A percentile compares a stretch with the other conserved stretches of the same genome.
phyloP scores from a whole-genome alignment of 2,797 vertebrate genomes.

The Esox lucius region DNA sequence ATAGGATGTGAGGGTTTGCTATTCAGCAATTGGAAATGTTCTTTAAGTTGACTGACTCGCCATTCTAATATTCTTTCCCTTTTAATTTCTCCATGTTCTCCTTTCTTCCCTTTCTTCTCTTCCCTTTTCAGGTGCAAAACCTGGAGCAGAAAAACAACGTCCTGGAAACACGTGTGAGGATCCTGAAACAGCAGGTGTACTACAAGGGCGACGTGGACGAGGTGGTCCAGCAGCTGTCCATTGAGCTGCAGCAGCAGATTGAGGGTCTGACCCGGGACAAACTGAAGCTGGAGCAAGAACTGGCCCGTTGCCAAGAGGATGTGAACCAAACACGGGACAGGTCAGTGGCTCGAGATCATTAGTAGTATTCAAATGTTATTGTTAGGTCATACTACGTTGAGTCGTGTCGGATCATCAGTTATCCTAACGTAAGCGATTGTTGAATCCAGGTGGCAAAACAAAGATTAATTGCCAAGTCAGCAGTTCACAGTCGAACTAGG shows the following conservation, averaged over 20 bases:
- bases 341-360: conserved; percentile 42
- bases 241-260: conserved; percentile 65
- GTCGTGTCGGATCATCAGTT: no score
- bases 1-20: no score
- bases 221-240: conserved; percentile 52
- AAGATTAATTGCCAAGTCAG: no score
- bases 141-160: conserved; percentile 74
- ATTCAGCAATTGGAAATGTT: no score
- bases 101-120: not conserved
- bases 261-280: conserved; percentile 58
- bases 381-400: not conserved
- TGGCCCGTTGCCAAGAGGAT: conserved; percentile 46
- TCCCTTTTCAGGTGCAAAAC: conserved; percentile 61
- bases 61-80: no score
- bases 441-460: no score
- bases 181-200: conserved; percentile 67
- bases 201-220: conserved; percentile 68
- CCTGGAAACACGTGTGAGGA: conserved; percentile 68
- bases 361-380: no score
- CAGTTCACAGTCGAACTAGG: no score
- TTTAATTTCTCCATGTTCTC: not conserved
- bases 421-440: no score
- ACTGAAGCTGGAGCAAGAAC: conserved; percentile 62
- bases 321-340: conserved; percentile 62
- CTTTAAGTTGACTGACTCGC: no score